phyloP scores from a whole-genome alignment of 2,888 invertebrate genomes.

The Calephelis perditalis region DNA sequence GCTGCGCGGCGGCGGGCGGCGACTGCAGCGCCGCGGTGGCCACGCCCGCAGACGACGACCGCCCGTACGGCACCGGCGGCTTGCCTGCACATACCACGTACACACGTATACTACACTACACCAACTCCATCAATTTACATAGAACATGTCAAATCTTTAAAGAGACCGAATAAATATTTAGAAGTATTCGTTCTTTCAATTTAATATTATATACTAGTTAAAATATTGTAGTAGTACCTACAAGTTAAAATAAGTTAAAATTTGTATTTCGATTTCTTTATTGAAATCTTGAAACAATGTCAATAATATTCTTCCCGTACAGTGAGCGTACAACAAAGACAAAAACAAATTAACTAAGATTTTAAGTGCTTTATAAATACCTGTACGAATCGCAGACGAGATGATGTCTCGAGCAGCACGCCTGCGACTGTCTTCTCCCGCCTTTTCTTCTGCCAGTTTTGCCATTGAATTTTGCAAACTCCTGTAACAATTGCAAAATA shows the following conservation, averaged over 20 bases:
- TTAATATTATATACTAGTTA: no score
- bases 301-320: no score
- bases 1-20: slow-evolving; percentile 46
- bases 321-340: no score
- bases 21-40: slow-evolving; percentile 56
- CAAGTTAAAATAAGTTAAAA: no score
- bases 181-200: no score
- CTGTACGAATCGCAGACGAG: slow-evolving; percentile 81
- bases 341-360: no score
- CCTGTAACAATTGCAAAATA: slow-evolving; percentile 36
- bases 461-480: slow-evolving; percentile 82
- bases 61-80: slow-evolving; percentile 83
- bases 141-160: no score
- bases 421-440: slow-evolving; percentile 69
- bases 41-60: slow-evolving; percentile 79
- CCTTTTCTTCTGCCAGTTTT: slow-evolving; percentile 72
- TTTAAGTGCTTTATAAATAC: slow-evolving; percentile 33
- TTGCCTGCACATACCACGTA: slow-evolving; percentile 62
- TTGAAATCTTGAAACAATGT: no score
- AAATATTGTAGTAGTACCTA: no score
- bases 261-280: no score
- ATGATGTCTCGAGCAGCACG: slow-evolving; percentile 86
- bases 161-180: no score
- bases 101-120: slow-evolving; percentile 12
- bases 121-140: no score